Base-by-base conservation (phyloP, 2,797 vertebrate genomes). In the Otus scops region DNA sequence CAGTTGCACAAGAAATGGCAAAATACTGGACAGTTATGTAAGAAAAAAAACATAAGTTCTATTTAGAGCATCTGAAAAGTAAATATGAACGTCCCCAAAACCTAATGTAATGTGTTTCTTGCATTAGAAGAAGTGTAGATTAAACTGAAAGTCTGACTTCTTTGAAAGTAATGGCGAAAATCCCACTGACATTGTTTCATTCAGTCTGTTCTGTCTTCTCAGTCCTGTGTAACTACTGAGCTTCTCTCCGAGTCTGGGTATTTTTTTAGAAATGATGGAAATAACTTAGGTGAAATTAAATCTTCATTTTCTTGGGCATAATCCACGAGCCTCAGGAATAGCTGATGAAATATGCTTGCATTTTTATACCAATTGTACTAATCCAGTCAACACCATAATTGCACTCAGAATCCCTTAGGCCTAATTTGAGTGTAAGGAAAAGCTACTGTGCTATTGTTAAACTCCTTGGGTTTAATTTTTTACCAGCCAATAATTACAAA, bases 401-500 rank as follows among this genome's bases (percentile, higher is more conserved):
- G 92, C 82, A 54, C 60, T 88, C 75, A 76, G 61, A 94, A 68
- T 69, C 54, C 63, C 84, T 60, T 84, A 95, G 84, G 73, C 87
- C 81, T 94, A 93, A 78, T 97, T 95, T 96, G 75, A 90, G 60
- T 50, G 67, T 69, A 84, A 70, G 76, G 64, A 70, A 78, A 78
- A 93, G 87, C 87, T 78, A 71, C 70, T 82, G 73, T 73, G 78
- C 63, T 89, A 78, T 93, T 85, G 93, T 93, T 85, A 77, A 78
- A 92, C 70, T 93, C 51, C 80, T 71, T 89, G 53, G 60, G 80
- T 91, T 89, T 92, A 93, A 85, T 82, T 75, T 95, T 92, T 91
- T 70, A 94, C 86, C 79, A 94, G 54, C 75, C 65, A 78, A 92
- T 95, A 89, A 97, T 96, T 95, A 93, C 67, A 93, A 97, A 95